phyloP scores from a whole-genome alignment of 2,888 invertebrate species.

The Andrena flavipes region DNA sequence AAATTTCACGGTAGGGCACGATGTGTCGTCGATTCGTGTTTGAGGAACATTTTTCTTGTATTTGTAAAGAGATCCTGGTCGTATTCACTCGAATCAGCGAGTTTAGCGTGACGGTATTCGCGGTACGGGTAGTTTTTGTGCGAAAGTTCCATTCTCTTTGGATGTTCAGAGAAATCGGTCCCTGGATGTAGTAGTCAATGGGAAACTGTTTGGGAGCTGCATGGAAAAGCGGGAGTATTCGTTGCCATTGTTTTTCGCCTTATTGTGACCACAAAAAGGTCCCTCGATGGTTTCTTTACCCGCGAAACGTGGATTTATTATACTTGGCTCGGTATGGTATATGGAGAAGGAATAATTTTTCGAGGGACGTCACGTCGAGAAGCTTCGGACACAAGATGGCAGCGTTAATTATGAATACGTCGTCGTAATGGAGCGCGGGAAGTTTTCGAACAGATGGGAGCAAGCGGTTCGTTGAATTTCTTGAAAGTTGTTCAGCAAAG shows the following conservation, averaged over 20 bases:
- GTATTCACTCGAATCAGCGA: conserved; percentile 2
- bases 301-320: too few relatives aligned
- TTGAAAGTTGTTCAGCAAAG: not conserved
- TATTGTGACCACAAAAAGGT: not conserved
- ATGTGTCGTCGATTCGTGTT: not conserved
- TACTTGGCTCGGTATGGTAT: too few relatives aligned
- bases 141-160: not conserved
- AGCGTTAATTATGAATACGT: not conserved
- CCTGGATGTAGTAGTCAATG: not conserved
- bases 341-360: too few relatives aligned
- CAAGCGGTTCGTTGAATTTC: conserved; percentile 7
- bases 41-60: not conserved
- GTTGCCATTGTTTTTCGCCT: conserved; percentile 14
- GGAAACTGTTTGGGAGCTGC: not conserved
- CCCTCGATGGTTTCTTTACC: too few relatives aligned
- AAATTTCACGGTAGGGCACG: not conserved
- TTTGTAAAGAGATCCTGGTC: not conserved
- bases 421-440: not conserved
- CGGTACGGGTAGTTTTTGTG: not conserved
- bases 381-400: not conserved
- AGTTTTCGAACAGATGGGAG: not conserved
- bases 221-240: not conserved
- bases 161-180: conserved; percentile 2
- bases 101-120: not conserved
- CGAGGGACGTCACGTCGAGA: not conserved